A percentile compares a stretch with the other conserved stretches of the same genome.
Conservation (phyloP, 2,888 invertebrate species). For the Sussaba pulchella region DNA sequence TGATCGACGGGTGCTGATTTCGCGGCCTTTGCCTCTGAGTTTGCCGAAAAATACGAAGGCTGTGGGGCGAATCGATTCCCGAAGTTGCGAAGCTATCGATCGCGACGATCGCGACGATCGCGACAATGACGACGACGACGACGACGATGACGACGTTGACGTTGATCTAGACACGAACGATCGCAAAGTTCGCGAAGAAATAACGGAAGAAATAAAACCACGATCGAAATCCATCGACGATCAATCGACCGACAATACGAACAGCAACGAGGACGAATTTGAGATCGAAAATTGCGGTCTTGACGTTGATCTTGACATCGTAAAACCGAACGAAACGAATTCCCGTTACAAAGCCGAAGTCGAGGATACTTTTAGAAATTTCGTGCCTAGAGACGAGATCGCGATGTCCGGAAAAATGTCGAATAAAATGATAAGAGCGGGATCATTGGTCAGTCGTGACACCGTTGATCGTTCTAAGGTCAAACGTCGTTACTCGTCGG, state of each 20-base stretch:
- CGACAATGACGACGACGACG: slow-evolving; percentile 61
- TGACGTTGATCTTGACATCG: slow-evolving; percentile 66
- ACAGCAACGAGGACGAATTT: slow-evolving; percentile 69
- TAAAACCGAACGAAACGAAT: slow-evolving; percentile 52
- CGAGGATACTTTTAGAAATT: slow-evolving; percentile 61
- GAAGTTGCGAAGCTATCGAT: slow-evolving; percentile 66
- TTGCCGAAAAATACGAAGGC: slow-evolving; percentile 70
- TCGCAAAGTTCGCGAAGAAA: slow-evolving; percentile 18
- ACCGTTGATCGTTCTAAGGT: slow-evolving; percentile 70
- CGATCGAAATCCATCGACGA: slow-evolving; percentile 63
- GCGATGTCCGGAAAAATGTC: slow-evolving; percentile 69
- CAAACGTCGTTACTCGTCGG: slow-evolving; percentile 80
- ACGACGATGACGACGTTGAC: slow-evolving; percentile 62
- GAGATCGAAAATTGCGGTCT: slow-evolving; percentile 81
- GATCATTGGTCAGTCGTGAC: slow-evolving; percentile 75
- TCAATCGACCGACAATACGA: slow-evolving; percentile 68
- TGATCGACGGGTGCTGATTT: slow-evolving; percentile 57
- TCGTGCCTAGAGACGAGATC: slow-evolving; percentile 61
- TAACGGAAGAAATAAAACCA: neutral
- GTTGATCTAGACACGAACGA: slow-evolving; percentile 44
- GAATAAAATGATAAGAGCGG: slow-evolving; percentile 76
- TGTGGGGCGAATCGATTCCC: slow-evolving; percentile 56
- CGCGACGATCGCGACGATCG: too few relatives aligned
- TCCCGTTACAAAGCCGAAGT: slow-evolving; percentile 42
- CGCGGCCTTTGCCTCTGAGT: slow-evolving; percentile 68